These are phyloP conservation scores for Pseudomugil tenellus DNA, from an alignment of 2,797 vertebrate species.

Conservation along the genomic window DNA sequence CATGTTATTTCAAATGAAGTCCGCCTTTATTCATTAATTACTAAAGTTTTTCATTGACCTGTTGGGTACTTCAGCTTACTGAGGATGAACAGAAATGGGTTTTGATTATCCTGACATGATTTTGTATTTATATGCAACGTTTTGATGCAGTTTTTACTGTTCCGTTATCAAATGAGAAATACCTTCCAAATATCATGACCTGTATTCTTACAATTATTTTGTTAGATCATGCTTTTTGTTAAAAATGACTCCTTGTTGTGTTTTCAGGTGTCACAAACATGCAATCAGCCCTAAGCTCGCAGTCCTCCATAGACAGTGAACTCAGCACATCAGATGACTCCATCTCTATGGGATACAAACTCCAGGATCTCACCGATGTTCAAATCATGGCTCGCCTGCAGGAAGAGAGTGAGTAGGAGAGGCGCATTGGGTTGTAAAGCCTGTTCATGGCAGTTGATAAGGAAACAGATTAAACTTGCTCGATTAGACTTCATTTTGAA, in stretches of 20 bases:
- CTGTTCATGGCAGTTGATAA: not conserved
- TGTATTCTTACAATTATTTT: not conserved
- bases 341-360: constrained; percentile 95
- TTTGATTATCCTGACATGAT: constrained; percentile 3
- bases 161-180: not conserved
- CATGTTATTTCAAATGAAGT: constrained; percentile 4
- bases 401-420: constrained; percentile 88
- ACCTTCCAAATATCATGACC: not conserved
- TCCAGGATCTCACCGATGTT: constrained; percentile 93
- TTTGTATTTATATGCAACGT: not conserved
- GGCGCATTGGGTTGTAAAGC: not conserved
- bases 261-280: constrained; percentile 81
- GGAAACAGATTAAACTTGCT: not conserved
- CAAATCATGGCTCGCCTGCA: constrained; percentile 96
- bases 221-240: constrained; percentile 11
- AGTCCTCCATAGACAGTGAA: constrained; percentile 93
- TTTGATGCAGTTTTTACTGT: not conserved
- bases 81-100: too few species aligned
- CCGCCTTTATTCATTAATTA: constrained; percentile 9
- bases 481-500: not conserved
- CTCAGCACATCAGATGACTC: constrained; percentile 94
- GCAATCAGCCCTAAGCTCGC: constrained; percentile 90
- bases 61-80: not conserved
- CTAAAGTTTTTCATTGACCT: not conserved
- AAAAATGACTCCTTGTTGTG: constrained; percentile 14